Conservation (phyloP, 1,140 invertebrate species). For the Camponotus floridanus region DNA sequence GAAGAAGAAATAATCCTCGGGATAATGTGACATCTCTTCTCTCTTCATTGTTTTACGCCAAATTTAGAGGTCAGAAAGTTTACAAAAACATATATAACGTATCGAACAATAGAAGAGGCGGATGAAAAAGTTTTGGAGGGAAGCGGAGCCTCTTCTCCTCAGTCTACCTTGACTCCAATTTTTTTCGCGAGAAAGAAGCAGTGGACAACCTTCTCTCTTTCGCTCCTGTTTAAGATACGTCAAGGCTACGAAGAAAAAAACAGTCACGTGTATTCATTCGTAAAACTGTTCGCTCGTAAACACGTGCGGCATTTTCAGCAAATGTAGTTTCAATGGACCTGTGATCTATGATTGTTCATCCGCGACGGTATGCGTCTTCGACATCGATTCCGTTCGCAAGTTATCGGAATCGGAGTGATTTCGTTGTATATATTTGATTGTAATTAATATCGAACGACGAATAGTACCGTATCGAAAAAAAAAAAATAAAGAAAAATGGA, state of each 20-base stretch:
- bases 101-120: not conserved
- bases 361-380: constrained; percentile 16
- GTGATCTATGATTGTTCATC: not conserved
- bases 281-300: not conserved
- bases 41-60: not conserved
- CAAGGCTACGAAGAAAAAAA: constrained; percentile 31
- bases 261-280: not conserved
- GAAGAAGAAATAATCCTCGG: no score
- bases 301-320: not conserved
- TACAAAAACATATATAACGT: not conserved
- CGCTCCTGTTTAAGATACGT: not conserved
- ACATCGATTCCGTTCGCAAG: not conserved
- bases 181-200: not conserved
- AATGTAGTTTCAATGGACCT: no score
- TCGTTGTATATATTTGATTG: not conserved
- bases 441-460: not conserved
- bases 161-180: constrained; percentile 29
- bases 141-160: not conserved
- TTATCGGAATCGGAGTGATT: not conserved
- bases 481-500: constrained; percentile 79
- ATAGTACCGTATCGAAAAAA: not conserved
- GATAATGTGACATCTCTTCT: not conserved
- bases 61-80: constrained; percentile 19
- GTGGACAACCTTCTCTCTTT: constrained; percentile 18
- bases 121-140: not conserved